phyloP scores from a whole-genome alignment of 1,140 invertebrate species.

The Diorhabda elongata region DNA sequence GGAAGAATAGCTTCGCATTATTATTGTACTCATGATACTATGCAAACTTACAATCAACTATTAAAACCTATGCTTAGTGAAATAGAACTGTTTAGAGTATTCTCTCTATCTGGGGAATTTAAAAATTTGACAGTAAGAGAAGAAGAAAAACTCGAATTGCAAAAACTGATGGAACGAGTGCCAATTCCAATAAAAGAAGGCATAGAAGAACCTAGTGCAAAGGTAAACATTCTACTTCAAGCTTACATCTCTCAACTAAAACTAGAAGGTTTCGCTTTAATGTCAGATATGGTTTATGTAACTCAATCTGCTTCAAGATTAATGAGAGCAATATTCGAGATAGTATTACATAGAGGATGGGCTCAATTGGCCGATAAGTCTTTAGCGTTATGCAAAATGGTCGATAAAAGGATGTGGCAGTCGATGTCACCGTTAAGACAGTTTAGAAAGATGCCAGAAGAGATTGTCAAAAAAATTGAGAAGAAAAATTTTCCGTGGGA shows the following conservation, averaged over 20 bases:
- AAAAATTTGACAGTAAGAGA: conserved; percentile 90
- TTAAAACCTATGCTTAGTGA: conserved; percentile 95
- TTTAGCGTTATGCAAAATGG: conserved; percentile 96
- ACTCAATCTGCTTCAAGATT: conserved; percentile 95
- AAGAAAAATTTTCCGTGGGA: conserved; percentile 97
- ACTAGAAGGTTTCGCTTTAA: conserved; percentile 95
- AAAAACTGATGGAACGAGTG: conserved; percentile 95
- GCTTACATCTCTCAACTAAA: conserved; percentile 99
- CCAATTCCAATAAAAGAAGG: conserved; percentile 99
- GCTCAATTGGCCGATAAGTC: conserved; percentile 96
- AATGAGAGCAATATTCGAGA: conserved; percentile 97
- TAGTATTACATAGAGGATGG: conserved; percentile 87
- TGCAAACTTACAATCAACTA: conserved; percentile 94
- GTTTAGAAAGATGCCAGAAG: conserved; percentile 96
- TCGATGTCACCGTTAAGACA: conserved; percentile 98
- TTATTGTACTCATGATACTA: conserved; percentile 96
- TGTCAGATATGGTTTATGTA: conserved; percentile 99
- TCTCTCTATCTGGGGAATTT: conserved; percentile 95
- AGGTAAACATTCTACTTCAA: conserved; percentile 93
- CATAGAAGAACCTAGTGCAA: conserved; percentile 97
- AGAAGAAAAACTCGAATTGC: conserved; percentile 96
- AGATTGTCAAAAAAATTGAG: conserved; percentile 96
- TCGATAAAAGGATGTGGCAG: conserved; percentile 98
- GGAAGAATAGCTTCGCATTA: conserved; percentile 97
- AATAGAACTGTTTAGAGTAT: conserved; percentile 98